Base-by-base conservation (phyloP, 2,888 invertebrate genomes). In the Euclidia mi region DNA sequence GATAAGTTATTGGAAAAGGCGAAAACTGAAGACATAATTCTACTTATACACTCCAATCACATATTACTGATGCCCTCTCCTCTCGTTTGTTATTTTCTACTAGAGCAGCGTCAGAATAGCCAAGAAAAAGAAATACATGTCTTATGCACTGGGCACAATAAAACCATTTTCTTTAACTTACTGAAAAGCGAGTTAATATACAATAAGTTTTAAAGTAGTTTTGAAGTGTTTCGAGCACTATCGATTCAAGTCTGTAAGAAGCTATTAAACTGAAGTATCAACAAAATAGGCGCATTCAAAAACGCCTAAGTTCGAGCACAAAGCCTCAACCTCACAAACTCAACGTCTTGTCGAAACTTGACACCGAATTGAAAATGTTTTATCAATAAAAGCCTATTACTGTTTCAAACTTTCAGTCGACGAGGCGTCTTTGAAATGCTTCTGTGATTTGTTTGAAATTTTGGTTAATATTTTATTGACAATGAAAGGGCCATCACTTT, bases 321-420 rank as follows among this genome's bases (percentile, higher is more conserved):
- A 58, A 61, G 56, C 59, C 48, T 31, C 49, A 65, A 65, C 62
- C 43, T 78, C 50, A 31, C 49, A 65, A 65, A 64, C 43, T 78
- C 50, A 25, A 52, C 52, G 56, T 60, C 61, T 62, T 49, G 52
- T 60, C 53, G 47, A 61, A 70, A 65, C 56, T 73, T 76, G 69
- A 75, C 53, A 67, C 63, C 59, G 66, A 65, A 29, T 45, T 28
- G 45, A 63, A 56, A 65, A 62, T 57, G 44, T 45, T 65, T 53
- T 66, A 71, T 69, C 58, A 66, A 71, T 76, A 59, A 58, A 56
- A 68, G 65, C 51, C 56, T 56, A 70, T 68, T 70, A 68, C 66
- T 49, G 46, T 60, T 41, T n/a, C 45, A 32, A 78, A 78, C 53
- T 71, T 71, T 51, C 12, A 20, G 3, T 4, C n/a, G 31, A 14